Evolutionary conservation across 1,140 invertebrate genomes (phyloP), one percentile per base, ranked within the genome.

Genomic region (Dinothrombium tinctorium): DNA sequence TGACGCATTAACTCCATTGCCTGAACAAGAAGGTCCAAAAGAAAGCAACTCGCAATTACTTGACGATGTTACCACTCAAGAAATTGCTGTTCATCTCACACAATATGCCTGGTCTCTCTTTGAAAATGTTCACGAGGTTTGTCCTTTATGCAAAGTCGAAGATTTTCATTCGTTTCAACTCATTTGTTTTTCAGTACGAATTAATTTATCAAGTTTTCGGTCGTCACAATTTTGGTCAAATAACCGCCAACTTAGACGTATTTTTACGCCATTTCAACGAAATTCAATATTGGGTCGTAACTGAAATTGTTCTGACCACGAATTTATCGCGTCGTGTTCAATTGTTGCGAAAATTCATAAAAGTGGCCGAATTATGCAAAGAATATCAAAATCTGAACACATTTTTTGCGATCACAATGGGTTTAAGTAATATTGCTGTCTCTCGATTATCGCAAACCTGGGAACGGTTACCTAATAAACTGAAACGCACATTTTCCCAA

Each of bases 401-500:
- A 17, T 78, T 83, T 55, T 82, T 80, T 56, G 79, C 79, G 26
- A 72, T 84, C 42, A 73, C 80, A 0, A 78, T 84, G 69, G 80
- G 79, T 2, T 60, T 84, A 9, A 77, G 73, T 49, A 83, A 84
- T 55, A 68, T 76, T 47, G 76, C 79, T 11, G 71, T 83, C 5
- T 74, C 72, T 42, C 59, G 79, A n/a, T 58, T 84, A 31, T 69
- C 72, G 14, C 68, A 76, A 50, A 78, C 77, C 2, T 84, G 80
- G 80, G 77, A 82, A 53, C 74, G 78, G 58, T 62, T 84, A 15
- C 76, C 79, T 2, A 69, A 69, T 9, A 81, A 81, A 56, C 71
- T 79, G 46, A 64, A 74, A 31, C 75, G 79, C 56, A 65, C 76
- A 48, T 82, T 73, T 58, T 69, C 72, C 8, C 78, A 83, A 55